phyloP scores from a whole-genome alignment of 2,797 vertebrate species.

The Notamacropus eugenii region DNA sequence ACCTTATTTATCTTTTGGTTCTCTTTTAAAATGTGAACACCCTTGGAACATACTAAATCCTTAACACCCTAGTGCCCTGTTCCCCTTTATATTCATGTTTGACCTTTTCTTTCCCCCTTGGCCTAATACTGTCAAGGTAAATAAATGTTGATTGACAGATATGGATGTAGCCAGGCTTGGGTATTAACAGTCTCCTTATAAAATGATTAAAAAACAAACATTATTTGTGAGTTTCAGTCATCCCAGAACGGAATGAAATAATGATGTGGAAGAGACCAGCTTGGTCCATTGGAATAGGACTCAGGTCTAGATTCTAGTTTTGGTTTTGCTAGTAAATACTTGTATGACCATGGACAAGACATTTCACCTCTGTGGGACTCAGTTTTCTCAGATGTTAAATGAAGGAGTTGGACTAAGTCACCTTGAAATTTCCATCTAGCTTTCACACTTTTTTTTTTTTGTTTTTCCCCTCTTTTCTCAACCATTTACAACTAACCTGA shows the following conservation, averaged over 20 bases:
- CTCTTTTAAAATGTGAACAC: neutral
- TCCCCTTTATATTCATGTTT: neutral
- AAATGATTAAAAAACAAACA: constrained; percentile 7
- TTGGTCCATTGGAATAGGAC: neutral
- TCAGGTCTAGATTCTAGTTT: neutral
- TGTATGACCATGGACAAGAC: neutral
- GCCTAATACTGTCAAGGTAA: neutral
- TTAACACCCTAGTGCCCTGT: neutral
- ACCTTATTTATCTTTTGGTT: neutral
- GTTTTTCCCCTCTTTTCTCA: neutral
- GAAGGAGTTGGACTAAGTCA: neutral
- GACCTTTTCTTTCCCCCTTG: neutral
- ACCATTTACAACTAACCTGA: neutral
- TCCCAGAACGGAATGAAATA: neutral
- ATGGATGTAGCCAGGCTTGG: neutral
- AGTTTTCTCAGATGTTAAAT: neutral
- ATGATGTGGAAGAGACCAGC: neutral
- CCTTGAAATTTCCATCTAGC: neutral
- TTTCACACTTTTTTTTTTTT: neutral
- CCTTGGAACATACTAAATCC: neutral
- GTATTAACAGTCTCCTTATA: neutral
- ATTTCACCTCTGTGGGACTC: neutral
- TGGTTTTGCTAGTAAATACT: neutral
- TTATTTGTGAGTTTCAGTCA: neutral
- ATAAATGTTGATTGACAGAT: neutral